Conservation (phyloP, 1,140 invertebrate genomes). For the Battus philenor region DNA sequence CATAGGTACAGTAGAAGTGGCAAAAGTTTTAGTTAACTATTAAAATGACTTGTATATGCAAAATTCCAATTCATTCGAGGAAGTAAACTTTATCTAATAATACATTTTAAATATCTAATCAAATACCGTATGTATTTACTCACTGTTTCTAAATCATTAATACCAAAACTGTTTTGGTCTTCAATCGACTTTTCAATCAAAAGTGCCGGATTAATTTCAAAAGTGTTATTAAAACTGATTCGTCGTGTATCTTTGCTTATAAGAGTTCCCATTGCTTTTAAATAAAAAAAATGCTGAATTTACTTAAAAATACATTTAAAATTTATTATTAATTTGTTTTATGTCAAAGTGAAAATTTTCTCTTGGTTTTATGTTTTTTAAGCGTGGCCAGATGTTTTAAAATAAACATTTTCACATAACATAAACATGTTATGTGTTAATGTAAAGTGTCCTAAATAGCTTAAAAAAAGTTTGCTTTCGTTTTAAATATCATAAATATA, state of each 20-base stretch:
- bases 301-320: not conserved
- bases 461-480: no score
- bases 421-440: no score
- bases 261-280: constrained; percentile 44
- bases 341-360: not conserved
- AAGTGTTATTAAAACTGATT: constrained; percentile 62
- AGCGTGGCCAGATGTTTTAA: no score
- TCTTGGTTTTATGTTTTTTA: not conserved
- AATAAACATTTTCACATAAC: no score
- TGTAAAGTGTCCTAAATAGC: no score
- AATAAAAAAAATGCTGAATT: constrained; percentile 10
- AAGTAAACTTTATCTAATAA: no score
- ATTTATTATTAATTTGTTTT: not conserved
- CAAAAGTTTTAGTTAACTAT: no score
- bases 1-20: no score
- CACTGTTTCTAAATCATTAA: constrained; percentile 37
- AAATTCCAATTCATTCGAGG: no score
- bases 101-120: no score
- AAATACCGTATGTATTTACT: no score
- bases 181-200: constrained; percentile 38
- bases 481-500: not conserved
- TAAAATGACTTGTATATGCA: no score
- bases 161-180: constrained; percentile 29
- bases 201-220: constrained; percentile 39
- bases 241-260: constrained; percentile 51